These are phyloP conservation scores for Aphaenogaster rudis DNA, from an alignment of 1,140 invertebrate species.

Conservation along the genomic window DNA sequence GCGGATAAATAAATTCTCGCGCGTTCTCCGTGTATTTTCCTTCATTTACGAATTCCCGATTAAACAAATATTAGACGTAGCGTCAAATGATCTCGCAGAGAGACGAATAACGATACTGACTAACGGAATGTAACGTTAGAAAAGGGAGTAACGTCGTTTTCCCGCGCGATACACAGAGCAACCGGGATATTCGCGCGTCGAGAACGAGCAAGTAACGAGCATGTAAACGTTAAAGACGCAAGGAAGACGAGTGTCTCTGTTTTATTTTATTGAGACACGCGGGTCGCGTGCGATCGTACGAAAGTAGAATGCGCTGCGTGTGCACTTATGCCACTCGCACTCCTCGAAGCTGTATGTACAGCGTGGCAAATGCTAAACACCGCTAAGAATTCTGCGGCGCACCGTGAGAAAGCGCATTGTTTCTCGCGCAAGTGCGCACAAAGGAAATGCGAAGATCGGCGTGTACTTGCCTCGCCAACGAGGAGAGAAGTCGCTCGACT, in stretches of 20 bases:
- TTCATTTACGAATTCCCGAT: not conserved
- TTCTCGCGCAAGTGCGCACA: conserved; percentile 37
- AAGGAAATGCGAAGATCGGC: conserved; percentile 34
- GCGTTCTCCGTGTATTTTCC: not conserved
- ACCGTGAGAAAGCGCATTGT: conserved; percentile 69
- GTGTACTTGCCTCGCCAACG: not conserved
- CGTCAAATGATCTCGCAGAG: not conserved
- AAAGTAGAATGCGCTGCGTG: not conserved
- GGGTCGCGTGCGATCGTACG: not conserved
- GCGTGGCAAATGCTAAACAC: conserved; percentile 30
- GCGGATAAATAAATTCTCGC: not conserved
- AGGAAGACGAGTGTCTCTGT: not conserved
- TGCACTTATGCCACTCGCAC: conserved; percentile 10
- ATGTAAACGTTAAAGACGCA: not conserved
- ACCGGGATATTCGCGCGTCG: not conserved
- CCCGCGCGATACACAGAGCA: not conserved
- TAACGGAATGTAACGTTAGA: not conserved
- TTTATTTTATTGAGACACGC: not conserved
- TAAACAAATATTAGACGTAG: not conserved
- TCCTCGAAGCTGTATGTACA: not conserved
- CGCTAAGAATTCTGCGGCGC: not conserved
- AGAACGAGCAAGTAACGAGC: no score
- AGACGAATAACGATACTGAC: not conserved
- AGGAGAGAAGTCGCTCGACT: conserved; percentile 34
- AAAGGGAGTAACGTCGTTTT: not conserved